These are phyloP conservation scores for Nomia melanderi DNA, from an alignment of 1,140 invertebrate species.

Conservation along the genomic window DNA sequence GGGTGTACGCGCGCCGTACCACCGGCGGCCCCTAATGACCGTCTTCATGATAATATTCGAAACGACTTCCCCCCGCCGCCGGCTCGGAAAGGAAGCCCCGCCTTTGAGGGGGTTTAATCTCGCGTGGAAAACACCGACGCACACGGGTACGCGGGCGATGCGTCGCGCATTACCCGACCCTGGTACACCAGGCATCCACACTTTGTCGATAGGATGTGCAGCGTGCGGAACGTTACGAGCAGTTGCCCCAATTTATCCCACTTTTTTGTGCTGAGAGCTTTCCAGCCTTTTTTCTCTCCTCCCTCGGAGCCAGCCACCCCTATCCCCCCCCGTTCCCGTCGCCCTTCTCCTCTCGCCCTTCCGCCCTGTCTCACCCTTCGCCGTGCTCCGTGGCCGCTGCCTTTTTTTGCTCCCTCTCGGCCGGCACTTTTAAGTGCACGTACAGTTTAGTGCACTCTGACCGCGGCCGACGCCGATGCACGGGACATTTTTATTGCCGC, in stretches of 20 bases:
- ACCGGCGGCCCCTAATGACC: neutral
- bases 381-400: conserved; percentile 22
- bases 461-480: conserved; percentile 36
- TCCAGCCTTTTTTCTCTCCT: conserved; percentile 45
- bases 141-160: conserved; percentile 21
- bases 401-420: conserved; percentile 49
- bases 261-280: conserved; percentile 62
- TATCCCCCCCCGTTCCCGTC: neutral
- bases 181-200: conserved; percentile 29
- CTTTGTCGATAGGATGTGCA: conserved; percentile 59
- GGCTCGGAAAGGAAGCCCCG: conserved; percentile 20
- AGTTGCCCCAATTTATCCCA: conserved; percentile 67
- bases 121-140: conserved; percentile 36
- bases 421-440: conserved; percentile 65
- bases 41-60: conserved; percentile 28
- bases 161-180: conserved; percentile 12
- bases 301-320: too few species aligned
- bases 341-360: conserved; percentile 13
- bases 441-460: conserved; percentile 66
- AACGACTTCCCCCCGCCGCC: neutral
- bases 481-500: conserved; percentile 61
- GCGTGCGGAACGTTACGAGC: conserved; percentile 56
- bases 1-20: too few species aligned
- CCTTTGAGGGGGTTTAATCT: conserved; percentile 58
- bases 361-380: neutral